A percentile compares a stretch with the other conserved stretches of the same genome.
Conservation (phyloP, 2,888 invertebrate genomes). For the Drosophila percnosoma region DNA sequence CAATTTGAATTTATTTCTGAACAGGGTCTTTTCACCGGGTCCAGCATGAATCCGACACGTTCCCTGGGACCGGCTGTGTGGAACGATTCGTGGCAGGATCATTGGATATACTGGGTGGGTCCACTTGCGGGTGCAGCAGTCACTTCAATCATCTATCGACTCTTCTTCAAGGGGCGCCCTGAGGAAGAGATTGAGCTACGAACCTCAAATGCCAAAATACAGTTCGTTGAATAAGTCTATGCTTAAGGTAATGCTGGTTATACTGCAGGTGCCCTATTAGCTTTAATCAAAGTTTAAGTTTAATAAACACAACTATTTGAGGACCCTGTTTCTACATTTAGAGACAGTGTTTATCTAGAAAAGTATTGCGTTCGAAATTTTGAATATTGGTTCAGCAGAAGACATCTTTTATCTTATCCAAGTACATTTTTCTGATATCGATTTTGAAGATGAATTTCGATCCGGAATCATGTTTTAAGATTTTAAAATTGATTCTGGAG, state of each 20-base stretch:
- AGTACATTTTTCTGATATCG: too few relatives aligned
- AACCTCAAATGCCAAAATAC: slow-evolving; percentile 47
- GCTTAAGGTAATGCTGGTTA: neutral
- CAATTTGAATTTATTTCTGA: neutral
- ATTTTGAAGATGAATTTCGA: too few relatives aligned
- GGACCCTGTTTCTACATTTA: neutral
- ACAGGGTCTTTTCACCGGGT: slow-evolving; percentile 86
- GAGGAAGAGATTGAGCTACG: slow-evolving; percentile 54
- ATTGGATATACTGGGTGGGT: slow-evolving; percentile 91
- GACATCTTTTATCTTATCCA: too few relatives aligned
- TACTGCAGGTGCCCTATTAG: neutral
- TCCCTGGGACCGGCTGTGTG: slow-evolving; percentile 89
- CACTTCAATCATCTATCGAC: slow-evolving; percentile 84
- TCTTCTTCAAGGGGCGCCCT: slow-evolving; percentile 73
- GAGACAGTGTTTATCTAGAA: neutral
- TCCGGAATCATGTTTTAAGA: too few relatives aligned
- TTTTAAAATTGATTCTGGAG: too few relatives aligned
- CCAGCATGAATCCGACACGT: slow-evolving; percentile 90
- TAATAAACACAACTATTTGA: slow-evolving; percentile 3
- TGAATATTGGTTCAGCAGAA: too few relatives aligned
- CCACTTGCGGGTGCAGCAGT: slow-evolving; percentile 85
- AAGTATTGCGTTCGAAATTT: too few relatives aligned
- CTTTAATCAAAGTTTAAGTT: slow-evolving; percentile 27
- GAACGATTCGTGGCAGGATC: slow-evolving; percentile 88
- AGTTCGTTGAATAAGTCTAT: slow-evolving; percentile 50